Percentiles rank a stretch among this genome's conserved stretches.
These are phyloP conservation scores for Austrolebias charrua DNA, from an alignment of 2,797 vertebrate genomes.

Conservation along the genomic window DNA sequence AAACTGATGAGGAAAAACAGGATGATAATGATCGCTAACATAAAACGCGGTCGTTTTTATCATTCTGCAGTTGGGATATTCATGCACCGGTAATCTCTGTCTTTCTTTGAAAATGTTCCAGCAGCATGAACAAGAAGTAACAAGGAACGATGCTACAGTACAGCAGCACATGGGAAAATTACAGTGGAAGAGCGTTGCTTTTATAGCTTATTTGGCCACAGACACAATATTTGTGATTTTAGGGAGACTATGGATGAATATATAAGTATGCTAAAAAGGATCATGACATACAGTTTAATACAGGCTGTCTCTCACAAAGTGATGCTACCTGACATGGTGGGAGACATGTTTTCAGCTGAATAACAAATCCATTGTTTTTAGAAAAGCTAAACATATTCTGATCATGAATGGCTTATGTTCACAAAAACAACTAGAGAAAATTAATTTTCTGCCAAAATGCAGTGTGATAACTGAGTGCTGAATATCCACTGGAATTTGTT, in stretches of 20 bases:
- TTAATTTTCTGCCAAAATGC: no score
- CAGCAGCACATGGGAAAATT: background rate
- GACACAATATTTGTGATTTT: background rate
- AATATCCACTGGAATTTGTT: no score
- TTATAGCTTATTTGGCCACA: background rate
- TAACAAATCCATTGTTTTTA: background rate
- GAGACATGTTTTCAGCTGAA: background rate
- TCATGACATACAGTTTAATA: background rate
- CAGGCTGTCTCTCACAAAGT: background rate
- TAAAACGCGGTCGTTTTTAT: background rate
- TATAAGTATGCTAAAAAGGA: background rate
- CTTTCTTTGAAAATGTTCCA: background rate
- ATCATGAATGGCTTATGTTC: background rate
- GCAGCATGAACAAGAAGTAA: background rate
- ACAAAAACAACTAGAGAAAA: background rate
- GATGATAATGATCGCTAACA: constrained; percentile 11
- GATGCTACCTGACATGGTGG: background rate
- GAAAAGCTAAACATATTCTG: background rate
- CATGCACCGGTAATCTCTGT: background rate
- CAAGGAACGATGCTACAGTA: constrained; percentile 12
- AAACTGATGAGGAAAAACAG: constrained; percentile 22
- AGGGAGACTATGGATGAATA: background rate
- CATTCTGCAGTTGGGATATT: background rate
- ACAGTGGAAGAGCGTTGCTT: background rate
- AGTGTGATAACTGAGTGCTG: no score